Percentiles rank a stretch among this genome's conserved stretches.
Evolutionary conservation across 2,797 vertebrate genomes (phyloP).

Genomic region (Chrosomus eos): DNA sequence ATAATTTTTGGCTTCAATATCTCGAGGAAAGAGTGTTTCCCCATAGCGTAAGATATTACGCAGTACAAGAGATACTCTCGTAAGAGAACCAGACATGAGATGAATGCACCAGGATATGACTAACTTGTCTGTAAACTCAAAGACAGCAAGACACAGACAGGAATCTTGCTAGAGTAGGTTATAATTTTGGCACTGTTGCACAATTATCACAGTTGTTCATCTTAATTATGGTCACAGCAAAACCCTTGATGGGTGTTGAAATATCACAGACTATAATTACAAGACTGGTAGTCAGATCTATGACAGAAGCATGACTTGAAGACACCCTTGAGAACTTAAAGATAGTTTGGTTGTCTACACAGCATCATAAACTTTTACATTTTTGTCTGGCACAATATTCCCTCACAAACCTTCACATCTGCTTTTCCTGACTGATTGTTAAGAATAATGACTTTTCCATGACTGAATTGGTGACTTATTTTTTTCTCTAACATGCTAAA

Average conservation of each 20-base stretch:
- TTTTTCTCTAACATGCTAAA: background rate
- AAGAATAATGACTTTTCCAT: background rate
- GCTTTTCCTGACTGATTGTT: background rate
- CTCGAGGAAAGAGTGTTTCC: no score
- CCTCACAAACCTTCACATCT: background rate
- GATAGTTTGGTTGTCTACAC: background rate
- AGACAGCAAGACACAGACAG: slow-evolving; percentile 23
- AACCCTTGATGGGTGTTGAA: background rate
- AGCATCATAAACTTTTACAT: background rate
- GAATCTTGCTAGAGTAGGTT: slow-evolving; percentile 11
- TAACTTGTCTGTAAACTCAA: slow-evolving; percentile 20
- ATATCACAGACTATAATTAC: slow-evolving; percentile 20
- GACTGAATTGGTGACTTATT: background rate
- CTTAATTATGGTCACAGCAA: background rate
- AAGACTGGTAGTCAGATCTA: slow-evolving; percentile 1
- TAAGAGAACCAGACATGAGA: slow-evolving; percentile 49
- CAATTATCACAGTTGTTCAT: background rate
- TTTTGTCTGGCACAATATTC: background rate
- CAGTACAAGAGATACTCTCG: no score
- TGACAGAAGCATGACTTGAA: background rate
- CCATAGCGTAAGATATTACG: no score
- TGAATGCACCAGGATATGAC: slow-evolving; percentile 18
- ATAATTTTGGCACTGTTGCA: slow-evolving; percentile 19
- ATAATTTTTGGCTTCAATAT: no score
- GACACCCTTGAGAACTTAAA: background rate